These are phyloP conservation scores for Xestia sexstrigata DNA, from an alignment of 2,888 invertebrate species.

Conservation along the genomic window DNA sequence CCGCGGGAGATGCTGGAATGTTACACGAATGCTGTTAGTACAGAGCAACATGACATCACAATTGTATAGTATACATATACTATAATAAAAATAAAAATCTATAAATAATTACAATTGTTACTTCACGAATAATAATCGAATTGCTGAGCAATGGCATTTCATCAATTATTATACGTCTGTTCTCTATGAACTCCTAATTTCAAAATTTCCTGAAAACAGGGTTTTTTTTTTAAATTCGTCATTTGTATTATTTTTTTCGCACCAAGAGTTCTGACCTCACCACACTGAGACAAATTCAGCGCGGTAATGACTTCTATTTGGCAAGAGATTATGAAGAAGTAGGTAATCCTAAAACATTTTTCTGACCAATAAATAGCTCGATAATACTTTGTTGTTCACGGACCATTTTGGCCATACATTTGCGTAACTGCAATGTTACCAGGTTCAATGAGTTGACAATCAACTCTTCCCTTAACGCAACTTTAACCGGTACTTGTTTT, in stretches of 20 bases:
- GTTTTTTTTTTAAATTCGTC: not conserved
- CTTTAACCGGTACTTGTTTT: conserved; percentile 29
- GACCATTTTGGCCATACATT: not conserved
- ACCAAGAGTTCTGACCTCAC: not conserved
- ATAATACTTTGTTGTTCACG: not conserved
- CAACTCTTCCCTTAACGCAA: not conserved
- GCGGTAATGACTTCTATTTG: not conserved
- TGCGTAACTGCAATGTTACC: not conserved
- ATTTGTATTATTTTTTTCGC: not conserved
- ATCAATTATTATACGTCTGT: not conserved
- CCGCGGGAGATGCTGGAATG: conserved; percentile 92
- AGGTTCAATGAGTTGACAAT: not conserved
- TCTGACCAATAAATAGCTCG: not conserved
- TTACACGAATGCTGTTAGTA: conserved; percentile 10
- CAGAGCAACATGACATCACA: not conserved
- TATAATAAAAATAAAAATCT: too few relatives aligned
- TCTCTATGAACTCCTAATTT: too few relatives aligned
- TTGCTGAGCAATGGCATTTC: not conserved
- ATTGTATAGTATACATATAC: too few relatives aligned
- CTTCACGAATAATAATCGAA: too few relatives aligned
- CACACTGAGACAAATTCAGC: not conserved
- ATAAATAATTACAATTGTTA: too few relatives aligned
- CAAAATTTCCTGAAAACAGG: not conserved
- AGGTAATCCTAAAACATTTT: not conserved
- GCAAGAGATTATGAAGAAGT: not conserved